A percentile compares a stretch with the other conserved stretches of the same genome.
These are phyloP conservation scores for Phrynosoma blainvillii DNA, from an alignment of 2,113 vertebrate genomes.

Conservation along the genomic window DNA sequence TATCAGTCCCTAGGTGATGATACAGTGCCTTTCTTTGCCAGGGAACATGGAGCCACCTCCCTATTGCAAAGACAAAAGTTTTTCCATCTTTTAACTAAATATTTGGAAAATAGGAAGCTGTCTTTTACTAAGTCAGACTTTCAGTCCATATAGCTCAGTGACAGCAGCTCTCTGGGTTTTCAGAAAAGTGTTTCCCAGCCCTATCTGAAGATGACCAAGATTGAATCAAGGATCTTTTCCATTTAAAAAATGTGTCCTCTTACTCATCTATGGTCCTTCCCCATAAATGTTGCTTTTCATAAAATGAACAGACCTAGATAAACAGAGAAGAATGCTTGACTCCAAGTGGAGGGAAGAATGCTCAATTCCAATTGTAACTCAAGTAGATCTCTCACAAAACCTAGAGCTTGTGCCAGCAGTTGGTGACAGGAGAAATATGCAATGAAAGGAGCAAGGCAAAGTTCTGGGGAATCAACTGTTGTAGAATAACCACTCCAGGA, in stretches of 20 bases:
- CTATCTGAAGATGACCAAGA: not conserved
- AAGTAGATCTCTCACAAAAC: constrained; percentile 24
- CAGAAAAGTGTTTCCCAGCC: not conserved
- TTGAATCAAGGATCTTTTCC: not conserved
- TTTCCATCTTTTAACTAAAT: not conserved
- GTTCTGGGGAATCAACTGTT: constrained; percentile 40
- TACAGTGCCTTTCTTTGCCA: not conserved
- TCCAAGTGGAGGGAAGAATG: not conserved
- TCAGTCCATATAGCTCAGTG: not conserved
- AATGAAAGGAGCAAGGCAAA: constrained; percentile 50
- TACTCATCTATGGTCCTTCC: not conserved
- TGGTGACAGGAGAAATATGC: constrained; percentile 28
- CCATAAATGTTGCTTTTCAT: constrained; percentile 29
- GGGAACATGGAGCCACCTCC: constrained; percentile 25
- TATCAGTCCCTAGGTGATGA: constrained; percentile 19
- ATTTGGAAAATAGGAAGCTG: not conserved
- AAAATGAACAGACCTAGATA: not conserved
- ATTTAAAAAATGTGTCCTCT: not conserved
- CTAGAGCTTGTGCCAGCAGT: constrained; percentile 21
- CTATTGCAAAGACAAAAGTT: not conserved
- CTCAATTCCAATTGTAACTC: not conserved
- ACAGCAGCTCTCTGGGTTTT: not conserved
- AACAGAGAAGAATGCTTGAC: not conserved
- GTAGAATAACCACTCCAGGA: not conserved
- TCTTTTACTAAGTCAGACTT: not conserved